Conservation (phyloP, 2,113 vertebrate species). For the Phylloscopus whistleri region DNA sequence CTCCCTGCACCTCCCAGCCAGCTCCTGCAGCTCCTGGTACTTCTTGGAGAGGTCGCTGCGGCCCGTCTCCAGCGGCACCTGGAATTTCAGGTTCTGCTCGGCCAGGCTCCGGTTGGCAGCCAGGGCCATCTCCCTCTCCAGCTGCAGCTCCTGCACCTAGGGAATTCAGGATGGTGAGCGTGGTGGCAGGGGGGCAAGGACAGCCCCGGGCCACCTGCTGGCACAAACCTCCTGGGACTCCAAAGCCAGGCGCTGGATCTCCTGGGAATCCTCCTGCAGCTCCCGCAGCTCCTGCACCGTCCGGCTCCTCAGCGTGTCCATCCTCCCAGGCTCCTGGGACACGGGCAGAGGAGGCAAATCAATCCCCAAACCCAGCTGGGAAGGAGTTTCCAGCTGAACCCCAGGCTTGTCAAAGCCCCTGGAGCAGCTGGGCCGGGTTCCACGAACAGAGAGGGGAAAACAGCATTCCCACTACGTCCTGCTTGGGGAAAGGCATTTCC, state of each 20-base stretch:
- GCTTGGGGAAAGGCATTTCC: background rate
- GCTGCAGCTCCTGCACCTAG: constrained; percentile 91
- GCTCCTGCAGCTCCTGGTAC: constrained; percentile 82
- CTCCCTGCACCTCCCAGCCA: constrained; percentile 72
- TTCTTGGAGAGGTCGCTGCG: constrained; percentile 78
- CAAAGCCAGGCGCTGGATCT: constrained; percentile 55
- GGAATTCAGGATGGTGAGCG: accelerated
- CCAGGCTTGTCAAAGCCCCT: background rate
- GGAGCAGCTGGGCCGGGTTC: accelerated
- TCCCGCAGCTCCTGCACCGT: constrained; percentile 25
- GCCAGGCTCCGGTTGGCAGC: constrained; percentile 93
- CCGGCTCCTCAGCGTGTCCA: constrained; percentile 33
- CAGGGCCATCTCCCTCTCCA: constrained; percentile 92
- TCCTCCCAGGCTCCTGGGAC: background rate
- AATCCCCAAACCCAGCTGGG: background rate
- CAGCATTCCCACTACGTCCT: background rate
- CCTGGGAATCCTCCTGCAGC: constrained; percentile 41
- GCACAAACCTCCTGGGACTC: constrained; percentile 29
- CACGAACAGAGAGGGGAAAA: accelerated
- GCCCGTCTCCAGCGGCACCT: constrained; percentile 79
- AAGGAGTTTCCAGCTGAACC: background rate
- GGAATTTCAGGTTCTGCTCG: constrained; percentile 88
- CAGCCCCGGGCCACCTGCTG: accelerated
- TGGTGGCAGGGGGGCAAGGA: accelerated
- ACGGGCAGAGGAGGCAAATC: background rate